Percentiles rank a stretch among this genome's conserved stretches.
phyloP scores from a whole-genome alignment of 2,797 vertebrate species.

The Cyprinodon diabolis region DNA sequence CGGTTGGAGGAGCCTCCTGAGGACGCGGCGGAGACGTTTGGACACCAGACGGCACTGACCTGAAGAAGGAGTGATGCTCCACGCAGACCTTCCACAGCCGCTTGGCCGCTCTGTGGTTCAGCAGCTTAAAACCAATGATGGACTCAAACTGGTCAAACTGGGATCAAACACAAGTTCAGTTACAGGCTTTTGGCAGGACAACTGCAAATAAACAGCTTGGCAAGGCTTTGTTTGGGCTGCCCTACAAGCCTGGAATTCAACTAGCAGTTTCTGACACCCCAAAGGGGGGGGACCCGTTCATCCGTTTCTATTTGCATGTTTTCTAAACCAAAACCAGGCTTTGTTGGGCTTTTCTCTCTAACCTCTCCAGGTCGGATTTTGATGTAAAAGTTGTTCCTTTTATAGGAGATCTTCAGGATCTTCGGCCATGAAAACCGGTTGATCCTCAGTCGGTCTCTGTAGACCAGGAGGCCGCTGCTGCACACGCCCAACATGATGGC shows the following conservation, averaged over 20 bases:
- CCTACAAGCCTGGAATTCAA: no score
- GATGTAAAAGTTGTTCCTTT: constrained; percentile 98
- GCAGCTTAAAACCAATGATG: constrained; percentile 95
- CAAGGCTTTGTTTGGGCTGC: no score
- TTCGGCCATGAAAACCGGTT: constrained; percentile 98
- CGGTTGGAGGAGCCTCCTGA: background rate
- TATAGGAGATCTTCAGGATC: constrained; percentile 98
- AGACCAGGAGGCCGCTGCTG: constrained; percentile 95
- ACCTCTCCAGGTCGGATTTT: constrained; percentile 97
- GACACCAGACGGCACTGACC: constrained; percentile 75
- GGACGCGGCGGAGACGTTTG: background rate
- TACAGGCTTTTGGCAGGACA: background rate
- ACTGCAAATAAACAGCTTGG: background rate
- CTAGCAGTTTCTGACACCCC: no score
- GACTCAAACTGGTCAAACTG: constrained; percentile 99
- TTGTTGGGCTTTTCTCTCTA: background rate
- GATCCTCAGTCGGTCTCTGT: constrained; percentile 94
- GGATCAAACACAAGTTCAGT: constrained; percentile 7
- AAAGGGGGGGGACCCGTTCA: no score
- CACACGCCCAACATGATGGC: constrained; percentile 97
- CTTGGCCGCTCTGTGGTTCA: constrained; percentile 95
- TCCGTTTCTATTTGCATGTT: no score
- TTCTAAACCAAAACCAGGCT: no score
- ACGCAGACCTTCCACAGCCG: constrained; percentile 98
- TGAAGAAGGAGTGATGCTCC: constrained; percentile 98